These are phyloP conservation scores for Bombus soroeensis DNA, from an alignment of 1,140 invertebrate species.

Conservation along the genomic window DNA sequence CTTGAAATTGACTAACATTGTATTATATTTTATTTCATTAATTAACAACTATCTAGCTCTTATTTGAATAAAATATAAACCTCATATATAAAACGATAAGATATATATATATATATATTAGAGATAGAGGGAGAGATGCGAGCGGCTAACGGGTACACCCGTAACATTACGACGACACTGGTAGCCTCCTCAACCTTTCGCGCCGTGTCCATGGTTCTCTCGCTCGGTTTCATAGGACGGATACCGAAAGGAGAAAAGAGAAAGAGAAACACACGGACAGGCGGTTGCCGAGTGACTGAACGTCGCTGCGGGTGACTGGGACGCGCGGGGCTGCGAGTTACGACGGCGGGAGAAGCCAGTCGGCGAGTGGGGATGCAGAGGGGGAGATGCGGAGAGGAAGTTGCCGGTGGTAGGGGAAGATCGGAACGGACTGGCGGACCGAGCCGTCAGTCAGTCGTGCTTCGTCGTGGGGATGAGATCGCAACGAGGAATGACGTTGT, in stretches of 20 bases:
- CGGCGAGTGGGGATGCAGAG: constrained; percentile 12
- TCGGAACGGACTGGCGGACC: constrained; percentile 14
- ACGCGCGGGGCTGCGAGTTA: constrained; percentile 29
- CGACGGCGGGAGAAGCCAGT: neutral
- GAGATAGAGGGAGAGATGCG: neutral
- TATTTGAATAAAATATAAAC: neutral
- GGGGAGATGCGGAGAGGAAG: neutral
- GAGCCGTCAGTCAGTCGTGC: constrained; percentile 67
- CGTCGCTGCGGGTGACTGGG: constrained; percentile 38
- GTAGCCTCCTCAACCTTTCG: constrained; percentile 45
- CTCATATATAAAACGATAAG: too few species aligned
- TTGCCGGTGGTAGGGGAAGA: constrained; percentile 2
- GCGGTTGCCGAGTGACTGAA: constrained; percentile 53
- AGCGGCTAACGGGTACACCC: constrained; percentile 26
- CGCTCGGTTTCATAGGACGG: neutral
- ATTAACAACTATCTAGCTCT: too few species aligned
- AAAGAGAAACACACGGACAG: constrained; percentile 16
- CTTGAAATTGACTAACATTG: too few species aligned
- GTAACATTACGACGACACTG: constrained; percentile 54
- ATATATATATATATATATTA: neutral
- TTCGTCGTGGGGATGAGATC: constrained; percentile 62
- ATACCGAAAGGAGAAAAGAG: constrained; percentile 4
- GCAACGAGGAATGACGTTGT: constrained; percentile 48
- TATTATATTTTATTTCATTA: too few species aligned
- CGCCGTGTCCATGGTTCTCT: constrained; percentile 9